A percentile compares a stretch with the other conserved stretches of the same genome.
Conservation (phyloP, 2,888 invertebrate species). For the Caenorhabditis sp. region DNA sequence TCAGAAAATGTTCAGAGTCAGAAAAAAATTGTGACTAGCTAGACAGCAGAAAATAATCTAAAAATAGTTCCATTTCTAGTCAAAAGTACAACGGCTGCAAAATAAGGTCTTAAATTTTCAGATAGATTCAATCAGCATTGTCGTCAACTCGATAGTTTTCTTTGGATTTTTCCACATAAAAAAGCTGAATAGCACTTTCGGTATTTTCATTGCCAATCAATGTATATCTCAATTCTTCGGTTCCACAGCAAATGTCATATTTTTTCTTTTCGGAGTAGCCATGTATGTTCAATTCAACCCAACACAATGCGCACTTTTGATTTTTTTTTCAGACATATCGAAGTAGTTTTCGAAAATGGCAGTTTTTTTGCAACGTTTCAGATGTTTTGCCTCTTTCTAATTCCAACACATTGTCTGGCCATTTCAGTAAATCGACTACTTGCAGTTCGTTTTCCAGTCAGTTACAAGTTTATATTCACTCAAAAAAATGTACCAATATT, state of each 20-base stretch:
- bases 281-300: too few relatives aligned
- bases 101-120: too few relatives aligned
- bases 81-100: too few relatives aligned
- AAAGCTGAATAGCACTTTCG: constrained; percentile 10
- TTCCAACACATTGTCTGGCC: constrained; percentile 13
- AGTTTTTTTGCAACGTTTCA: constrained; percentile 6
- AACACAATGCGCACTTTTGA: too few relatives aligned
- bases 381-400: constrained; percentile 8
- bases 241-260: not conserved
- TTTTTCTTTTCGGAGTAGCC: constrained; percentile 6
- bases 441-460: not conserved
- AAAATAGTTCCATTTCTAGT: too few relatives aligned
- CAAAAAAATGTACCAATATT: not conserved
- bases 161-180: constrained; percentile 15
- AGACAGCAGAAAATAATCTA: too few relatives aligned
- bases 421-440: constrained; percentile 21
- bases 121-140: constrained; percentile 7
- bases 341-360: not conserved
- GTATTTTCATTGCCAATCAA: constrained; percentile 13
- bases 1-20: too few relatives aligned
- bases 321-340: constrained; percentile 7
- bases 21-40: too few relatives aligned
- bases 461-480: not conserved
- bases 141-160: constrained; percentile 10
- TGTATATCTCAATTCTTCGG: constrained; percentile 9